Conservation (phyloP, 2,888 invertebrate genomes). For the Drosophila merina region DNA sequence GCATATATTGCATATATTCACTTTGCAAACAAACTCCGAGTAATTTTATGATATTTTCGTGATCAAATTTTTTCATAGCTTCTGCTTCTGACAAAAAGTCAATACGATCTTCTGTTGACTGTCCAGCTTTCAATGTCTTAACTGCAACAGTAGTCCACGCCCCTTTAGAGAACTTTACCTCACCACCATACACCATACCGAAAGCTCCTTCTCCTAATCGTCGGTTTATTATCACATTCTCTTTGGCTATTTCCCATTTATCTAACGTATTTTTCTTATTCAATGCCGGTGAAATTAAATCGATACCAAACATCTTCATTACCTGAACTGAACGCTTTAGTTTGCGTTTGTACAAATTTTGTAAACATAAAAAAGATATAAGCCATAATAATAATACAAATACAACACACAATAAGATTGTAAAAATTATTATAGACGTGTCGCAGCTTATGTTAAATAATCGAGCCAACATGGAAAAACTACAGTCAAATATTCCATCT, state of each 20-base stretch:
- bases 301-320: constrained; percentile 89
- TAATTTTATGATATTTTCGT: constrained; percentile 93
- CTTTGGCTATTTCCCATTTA: constrained; percentile 94
- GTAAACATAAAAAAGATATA: constrained; percentile 87
- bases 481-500: constrained; percentile 89
- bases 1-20: constrained; percentile 95
- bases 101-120: constrained; percentile 92
- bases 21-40: constrained; percentile 93
- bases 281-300: constrained; percentile 85
- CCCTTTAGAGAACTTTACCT: constrained; percentile 88
- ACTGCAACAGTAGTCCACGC: constrained; percentile 95
- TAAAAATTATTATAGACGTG: constrained; percentile 86
- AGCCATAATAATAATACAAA: constrained; percentile 82
- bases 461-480: constrained; percentile 88
- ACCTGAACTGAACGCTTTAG: constrained; percentile 88
- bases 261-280: constrained; percentile 86
- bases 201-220: constrained; percentile 95
- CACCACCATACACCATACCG: constrained; percentile 94
- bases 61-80: constrained; percentile 96
- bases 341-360: constrained; percentile 88
- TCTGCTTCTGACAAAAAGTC: constrained; percentile 97
- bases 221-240: constrained; percentile 93
- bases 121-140: constrained; percentile 94
- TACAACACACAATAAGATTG: constrained; percentile 87
- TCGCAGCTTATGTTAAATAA: constrained; percentile 89